A percentile compares a stretch with the other conserved stretches of the same genome.
These are phyloP conservation scores for Platichthys flesus DNA, from an alignment of 2,113 vertebrate genomes.

Conservation along the genomic window DNA sequence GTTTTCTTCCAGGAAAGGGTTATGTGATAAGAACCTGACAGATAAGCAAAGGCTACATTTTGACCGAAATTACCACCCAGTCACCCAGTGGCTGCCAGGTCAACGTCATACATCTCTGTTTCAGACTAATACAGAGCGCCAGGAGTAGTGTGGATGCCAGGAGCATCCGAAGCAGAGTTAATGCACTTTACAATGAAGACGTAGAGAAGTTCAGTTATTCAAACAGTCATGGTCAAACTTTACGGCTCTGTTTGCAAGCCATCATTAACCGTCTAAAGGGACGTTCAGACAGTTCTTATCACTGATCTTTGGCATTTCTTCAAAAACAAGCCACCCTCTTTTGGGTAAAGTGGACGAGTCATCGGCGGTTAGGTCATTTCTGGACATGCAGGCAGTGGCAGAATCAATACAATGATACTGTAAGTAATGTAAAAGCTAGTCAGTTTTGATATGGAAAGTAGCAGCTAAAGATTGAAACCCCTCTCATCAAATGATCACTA, in stretches of 20 bases:
- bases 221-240: constrained; percentile 4
- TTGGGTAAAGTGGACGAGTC: background rate
- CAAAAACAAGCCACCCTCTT: constrained; percentile 4
- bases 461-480: constrained; percentile 3
- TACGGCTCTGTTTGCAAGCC: constrained; percentile 21
- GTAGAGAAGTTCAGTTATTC: constrained; percentile 1
- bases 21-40: too few species aligned
- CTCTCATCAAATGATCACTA: background rate
- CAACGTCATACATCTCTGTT: background rate
- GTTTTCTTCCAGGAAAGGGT: too few species aligned
- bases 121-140: too few species aligned
- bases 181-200: background rate
- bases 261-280: constrained; percentile 20
- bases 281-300: constrained; percentile 1
- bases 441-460: background rate
- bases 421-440: background rate
- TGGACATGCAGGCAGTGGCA: constrained; percentile 43
- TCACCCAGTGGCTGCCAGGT: too few species aligned
- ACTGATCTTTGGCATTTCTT: constrained; percentile 13
- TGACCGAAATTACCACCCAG: too few species aligned
- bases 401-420: constrained; percentile 13
- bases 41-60: too few species aligned
- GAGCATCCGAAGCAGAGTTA: background rate
- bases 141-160: background rate
- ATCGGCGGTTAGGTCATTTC: background rate